These are phyloP conservation scores for Piprites chloris DNA, from an alignment of 2,113 vertebrate species.

Conservation along the genomic window DNA sequence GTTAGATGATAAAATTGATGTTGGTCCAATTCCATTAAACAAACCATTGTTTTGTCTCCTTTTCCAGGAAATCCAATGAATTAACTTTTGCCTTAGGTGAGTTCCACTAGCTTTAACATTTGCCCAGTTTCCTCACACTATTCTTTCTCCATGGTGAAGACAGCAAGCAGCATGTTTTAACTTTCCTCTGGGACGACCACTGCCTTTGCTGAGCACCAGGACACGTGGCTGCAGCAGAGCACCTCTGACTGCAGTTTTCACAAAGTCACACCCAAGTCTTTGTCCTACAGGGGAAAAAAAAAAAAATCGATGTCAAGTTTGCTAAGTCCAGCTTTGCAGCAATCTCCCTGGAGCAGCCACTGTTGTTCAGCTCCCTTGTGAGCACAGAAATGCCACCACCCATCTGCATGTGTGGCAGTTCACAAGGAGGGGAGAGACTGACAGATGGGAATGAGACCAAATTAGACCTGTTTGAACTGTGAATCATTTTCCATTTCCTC, in stretches of 20 bases:
- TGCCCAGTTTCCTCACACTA: not conserved
- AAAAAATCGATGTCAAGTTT: not conserved
- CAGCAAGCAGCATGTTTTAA: not conserved
- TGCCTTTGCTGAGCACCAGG: not conserved
- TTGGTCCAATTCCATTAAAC: not conserved
- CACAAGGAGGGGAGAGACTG: not conserved
- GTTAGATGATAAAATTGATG: not conserved
- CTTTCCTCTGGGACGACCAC: not conserved
- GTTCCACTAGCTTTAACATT: not conserved
- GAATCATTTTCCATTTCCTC: not conserved
- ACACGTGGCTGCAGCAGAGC: not conserved
- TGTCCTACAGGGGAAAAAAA: not conserved
- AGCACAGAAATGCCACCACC: not conserved
- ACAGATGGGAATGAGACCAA: not conserved
- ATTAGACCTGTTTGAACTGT: not conserved
- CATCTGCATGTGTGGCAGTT: not conserved
- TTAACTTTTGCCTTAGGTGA: not conserved
- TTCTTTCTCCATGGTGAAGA: not conserved
- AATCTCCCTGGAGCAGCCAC: not conserved
- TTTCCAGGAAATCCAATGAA: not conserved
- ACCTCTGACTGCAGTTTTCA: not conserved
- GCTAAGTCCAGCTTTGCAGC: not conserved
- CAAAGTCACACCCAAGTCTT: not conserved
- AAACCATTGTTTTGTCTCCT: not conserved
- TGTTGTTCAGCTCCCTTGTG: not conserved